phyloP scores from a whole-genome alignment of 2,797 vertebrate species.

The Dromococcyx pavoninus region DNA sequence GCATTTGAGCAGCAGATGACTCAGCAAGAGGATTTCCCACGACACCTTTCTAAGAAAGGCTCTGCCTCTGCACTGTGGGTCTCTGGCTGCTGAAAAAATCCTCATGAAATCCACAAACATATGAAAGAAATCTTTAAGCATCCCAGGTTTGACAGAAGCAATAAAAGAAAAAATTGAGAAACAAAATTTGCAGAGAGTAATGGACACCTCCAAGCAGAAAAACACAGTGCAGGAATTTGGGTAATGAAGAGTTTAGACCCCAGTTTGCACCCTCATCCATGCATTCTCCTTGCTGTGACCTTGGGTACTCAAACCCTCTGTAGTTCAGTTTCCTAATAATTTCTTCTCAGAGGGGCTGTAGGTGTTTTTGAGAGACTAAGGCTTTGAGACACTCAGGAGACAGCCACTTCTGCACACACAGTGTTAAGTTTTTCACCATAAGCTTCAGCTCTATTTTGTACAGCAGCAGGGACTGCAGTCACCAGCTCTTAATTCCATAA shows the following conservation, averaged over 20 bases:
- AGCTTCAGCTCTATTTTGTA: neutral
- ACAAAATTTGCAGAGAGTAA: neutral
- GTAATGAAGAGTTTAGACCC: neutral
- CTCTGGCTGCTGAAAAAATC: neutral
- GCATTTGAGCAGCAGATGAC: neutral
- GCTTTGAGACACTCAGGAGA: neutral
- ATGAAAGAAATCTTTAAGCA: neutral
- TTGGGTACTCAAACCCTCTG: neutral
- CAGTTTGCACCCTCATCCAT: rapidly evolving
- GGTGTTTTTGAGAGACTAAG: neutral
- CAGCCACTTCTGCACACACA: neutral
- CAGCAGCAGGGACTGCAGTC: neutral
- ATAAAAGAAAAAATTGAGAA: neutral
- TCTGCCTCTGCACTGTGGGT: rapidly evolving
- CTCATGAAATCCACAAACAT: rapidly evolving
- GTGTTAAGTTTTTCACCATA: neutral
- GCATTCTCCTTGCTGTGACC: neutral
- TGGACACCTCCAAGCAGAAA: neutral
- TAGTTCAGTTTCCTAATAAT: neutral
- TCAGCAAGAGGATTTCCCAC: conserved; percentile 21
- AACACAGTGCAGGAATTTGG: neutral
- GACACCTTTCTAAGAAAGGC: neutral
- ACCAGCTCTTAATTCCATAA: neutral
- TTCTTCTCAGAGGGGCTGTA: neutral
- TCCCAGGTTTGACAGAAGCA: neutral